phyloP scores from a whole-genome alignment of 1,140 invertebrate species.

The Rhagoletis pomonella region DNA sequence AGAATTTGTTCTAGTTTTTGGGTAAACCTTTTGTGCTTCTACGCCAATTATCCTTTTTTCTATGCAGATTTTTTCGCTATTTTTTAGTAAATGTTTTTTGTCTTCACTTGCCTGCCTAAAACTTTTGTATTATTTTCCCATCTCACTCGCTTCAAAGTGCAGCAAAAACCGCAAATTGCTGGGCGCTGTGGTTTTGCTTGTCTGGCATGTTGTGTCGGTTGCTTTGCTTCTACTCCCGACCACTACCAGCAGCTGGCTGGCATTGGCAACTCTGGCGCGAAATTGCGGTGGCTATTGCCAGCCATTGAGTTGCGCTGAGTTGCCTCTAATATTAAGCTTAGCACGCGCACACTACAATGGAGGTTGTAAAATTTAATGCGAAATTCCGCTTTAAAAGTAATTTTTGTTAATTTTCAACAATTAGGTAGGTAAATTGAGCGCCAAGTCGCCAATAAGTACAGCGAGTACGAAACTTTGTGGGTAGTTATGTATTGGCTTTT shows the following conservation, averaged over 20 bases:
- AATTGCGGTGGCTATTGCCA: background rate
- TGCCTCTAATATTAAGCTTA: background rate
- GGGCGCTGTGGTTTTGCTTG: conserved; percentile 9
- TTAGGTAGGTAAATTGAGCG: background rate
- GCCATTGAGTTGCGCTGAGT: background rate
- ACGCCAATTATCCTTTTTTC: too few species aligned
- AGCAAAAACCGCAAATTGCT: background rate
- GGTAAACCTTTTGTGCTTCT: background rate
- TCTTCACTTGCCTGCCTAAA: background rate
- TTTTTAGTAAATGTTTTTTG: background rate
- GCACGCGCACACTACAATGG: background rate
- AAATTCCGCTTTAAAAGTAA: background rate
- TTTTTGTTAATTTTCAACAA: conserved; percentile 14
- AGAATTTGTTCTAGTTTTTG: background rate
- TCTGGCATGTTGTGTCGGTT: background rate
- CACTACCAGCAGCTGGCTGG: background rate
- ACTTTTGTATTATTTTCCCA: background rate
- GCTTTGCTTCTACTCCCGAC: background rate
- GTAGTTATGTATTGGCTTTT: background rate
- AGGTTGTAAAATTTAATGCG: conserved; percentile 17
- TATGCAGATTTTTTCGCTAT: background rate
- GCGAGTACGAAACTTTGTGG: too few species aligned
- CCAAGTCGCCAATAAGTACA: too few species aligned
- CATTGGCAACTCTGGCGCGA: background rate
- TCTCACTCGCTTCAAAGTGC: background rate